Evolutionary conservation across 2,797 vertebrate species (phyloP), one percentile per base, ranked within the genome.

Genomic region (Ctenopoma multispine): DNA sequence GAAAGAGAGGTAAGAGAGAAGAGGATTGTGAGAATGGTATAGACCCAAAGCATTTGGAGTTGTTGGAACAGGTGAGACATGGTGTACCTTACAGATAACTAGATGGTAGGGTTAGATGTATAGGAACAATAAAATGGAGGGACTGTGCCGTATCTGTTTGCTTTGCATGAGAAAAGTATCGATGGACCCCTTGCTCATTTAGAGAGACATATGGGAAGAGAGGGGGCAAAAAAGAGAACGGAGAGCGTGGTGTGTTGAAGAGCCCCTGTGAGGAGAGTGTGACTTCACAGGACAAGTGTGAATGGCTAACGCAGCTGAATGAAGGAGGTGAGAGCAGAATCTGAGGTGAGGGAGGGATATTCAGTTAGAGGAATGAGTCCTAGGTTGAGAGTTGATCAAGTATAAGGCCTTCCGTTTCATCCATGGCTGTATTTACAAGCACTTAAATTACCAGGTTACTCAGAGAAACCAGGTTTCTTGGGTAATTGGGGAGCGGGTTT

Each of bases 221-320:
- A n/a, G 57, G 61, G 34, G 34, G 58, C 40, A 17, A 13, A 68
- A 65, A 21, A 23, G 59, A 75, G 80, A 63, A 68, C 27, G 57
- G 74, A 34, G 70, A 60, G 50, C 3, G 58, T 75, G 75, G 67
- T 67, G 8, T 86, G 89, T 77, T 77, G 83, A 60, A 62, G 73
- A 81, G 77, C 79, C 81, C 83, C 87, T 76, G 87, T 86, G 83
- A 92, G 81, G 85, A 82, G 82, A 83, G 90, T 88, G 92, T 67
- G 87, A 92, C 80, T 92, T 93, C 90, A 87, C 90, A 90, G 84
- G 78, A 77, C 60, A 84, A 80, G 92, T 93, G 92, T 86, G 87
- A 93, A 92, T 91, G 86, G 91, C 75, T 90, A 86, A 86, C 89
- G 84, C 65, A 46, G 67, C 69, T 81, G 83, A 90, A 67, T 21